Percentiles rank a stretch among this genome's conserved stretches.
phyloP scores from a whole-genome alignment of 2,888 invertebrate genomes.

The Tridacna gigas region DNA sequence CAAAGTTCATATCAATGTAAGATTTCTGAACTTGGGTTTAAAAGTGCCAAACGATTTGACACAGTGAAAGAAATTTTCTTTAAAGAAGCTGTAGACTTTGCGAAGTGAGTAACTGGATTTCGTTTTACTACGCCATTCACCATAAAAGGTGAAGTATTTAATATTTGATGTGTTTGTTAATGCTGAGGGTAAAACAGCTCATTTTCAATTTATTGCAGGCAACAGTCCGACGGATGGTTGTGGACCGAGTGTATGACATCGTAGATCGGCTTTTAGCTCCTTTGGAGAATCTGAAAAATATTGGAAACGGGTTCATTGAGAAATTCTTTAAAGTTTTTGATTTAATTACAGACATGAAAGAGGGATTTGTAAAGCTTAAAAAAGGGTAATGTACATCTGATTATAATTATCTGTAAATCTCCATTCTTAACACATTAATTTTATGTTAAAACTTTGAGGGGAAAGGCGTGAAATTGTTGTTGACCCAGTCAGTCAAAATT shows the following conservation, averaged over 20 bases:
- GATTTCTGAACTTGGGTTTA: too few relatives aligned
- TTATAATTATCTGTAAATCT: neutral
- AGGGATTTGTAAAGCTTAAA: slow-evolving; percentile 4
- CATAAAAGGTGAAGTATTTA: neutral
- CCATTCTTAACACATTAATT: neutral
- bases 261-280: slow-evolving; percentile 14
- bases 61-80: too few relatives aligned
- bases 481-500: too few relatives aligned
- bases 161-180: neutral
- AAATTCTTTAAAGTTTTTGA: slow-evolving; percentile 7
- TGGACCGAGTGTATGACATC: neutral
- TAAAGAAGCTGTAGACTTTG: too few relatives aligned
- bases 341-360: slow-evolving; percentile 9
- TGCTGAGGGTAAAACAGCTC: too few relatives aligned
- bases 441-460: neutral
- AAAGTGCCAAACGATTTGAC: too few relatives aligned
- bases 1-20: too few relatives aligned
- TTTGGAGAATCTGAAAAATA: slow-evolving; percentile 4
- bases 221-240: neutral
- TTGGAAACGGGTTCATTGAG: neutral
- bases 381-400: slow-evolving; percentile 16
- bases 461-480: neutral
- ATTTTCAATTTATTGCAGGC: neutral
- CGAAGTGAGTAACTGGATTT: neutral
- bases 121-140: neutral